phyloP scores from a whole-genome alignment of 2,888 invertebrate genomes.

The Iphiclides podalirius region DNA sequence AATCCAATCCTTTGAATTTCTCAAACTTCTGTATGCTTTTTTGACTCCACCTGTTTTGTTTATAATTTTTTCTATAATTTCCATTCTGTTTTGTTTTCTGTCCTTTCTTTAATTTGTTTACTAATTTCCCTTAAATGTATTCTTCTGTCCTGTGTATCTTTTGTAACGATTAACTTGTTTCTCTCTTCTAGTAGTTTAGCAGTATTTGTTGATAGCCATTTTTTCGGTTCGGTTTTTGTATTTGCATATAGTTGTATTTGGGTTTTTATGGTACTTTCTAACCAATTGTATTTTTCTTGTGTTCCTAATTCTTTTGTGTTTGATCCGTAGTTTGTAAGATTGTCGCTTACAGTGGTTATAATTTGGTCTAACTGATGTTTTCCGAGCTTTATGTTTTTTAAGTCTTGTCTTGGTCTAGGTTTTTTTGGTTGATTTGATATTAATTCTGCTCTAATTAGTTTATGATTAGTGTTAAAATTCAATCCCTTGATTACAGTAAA shows the following conservation, averaged over 20 bases:
- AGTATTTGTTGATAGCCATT: constrained; percentile 20
- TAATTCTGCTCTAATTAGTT: too few species aligned
- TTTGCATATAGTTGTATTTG: constrained; percentile 6
- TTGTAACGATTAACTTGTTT: constrained; percentile 25
- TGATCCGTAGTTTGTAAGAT: too few species aligned
- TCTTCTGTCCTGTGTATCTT: constrained; percentile 25
- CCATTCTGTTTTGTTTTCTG: constrained; percentile 27
- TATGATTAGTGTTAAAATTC: too few species aligned
- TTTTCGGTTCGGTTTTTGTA: not conserved
- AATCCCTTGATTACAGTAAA: not conserved
- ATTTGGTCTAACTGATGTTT: constrained; percentile 3
- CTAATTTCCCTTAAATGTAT: constrained; percentile 28
- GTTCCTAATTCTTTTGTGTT: too few species aligned
- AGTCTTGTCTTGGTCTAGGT: constrained; percentile 29
- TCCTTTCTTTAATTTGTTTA: constrained; percentile 34
- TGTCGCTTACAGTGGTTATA: too few species aligned
- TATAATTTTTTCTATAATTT: constrained; percentile 23
- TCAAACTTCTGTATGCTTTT: constrained; percentile 26
- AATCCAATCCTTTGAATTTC: constrained; percentile 26
- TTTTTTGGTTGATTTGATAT: too few species aligned
- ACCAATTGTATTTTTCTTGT: too few species aligned
- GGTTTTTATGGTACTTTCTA: constrained; percentile 25
- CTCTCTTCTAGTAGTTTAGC: constrained; percentile 22
- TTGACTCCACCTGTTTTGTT: constrained; percentile 22
- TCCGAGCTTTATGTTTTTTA: constrained; percentile 13